phyloP scores from a whole-genome alignment of 1,140 invertebrate genomes.

The Penaeus japonicus region DNA sequence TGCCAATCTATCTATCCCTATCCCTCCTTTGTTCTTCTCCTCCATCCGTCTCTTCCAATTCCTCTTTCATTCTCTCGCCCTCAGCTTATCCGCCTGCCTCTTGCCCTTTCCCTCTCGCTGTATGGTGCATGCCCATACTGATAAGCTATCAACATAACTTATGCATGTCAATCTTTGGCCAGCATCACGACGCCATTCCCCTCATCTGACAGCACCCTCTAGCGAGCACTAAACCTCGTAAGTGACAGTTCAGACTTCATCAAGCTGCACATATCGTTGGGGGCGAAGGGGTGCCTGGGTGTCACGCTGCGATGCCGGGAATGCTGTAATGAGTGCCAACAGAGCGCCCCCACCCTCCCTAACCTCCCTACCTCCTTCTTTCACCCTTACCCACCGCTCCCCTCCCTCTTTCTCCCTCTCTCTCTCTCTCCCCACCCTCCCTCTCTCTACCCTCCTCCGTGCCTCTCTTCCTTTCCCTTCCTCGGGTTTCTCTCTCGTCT shows the following conservation, averaged over 20 bases:
- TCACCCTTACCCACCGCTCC: background rate
- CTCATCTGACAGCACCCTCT: background rate
- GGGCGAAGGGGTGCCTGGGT: background rate
- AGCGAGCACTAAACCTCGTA: conserved; percentile 24
- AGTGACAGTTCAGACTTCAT: conserved; percentile 41
- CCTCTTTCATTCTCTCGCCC: too few relatives aligned
- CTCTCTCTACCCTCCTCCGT: background rate
- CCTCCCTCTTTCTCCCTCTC: background rate
- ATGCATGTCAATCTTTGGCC: background rate
- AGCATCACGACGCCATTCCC: conserved; percentile 9
- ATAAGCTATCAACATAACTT: conserved; percentile 7
- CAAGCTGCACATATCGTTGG: conserved; percentile 30
- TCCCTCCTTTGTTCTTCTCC: background rate
- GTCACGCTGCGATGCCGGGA: conserved; percentile 35
- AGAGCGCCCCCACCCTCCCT: background rate
- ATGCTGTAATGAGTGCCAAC: conserved; percentile 46
- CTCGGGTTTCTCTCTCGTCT: background rate
- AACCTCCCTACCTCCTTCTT: background rate
- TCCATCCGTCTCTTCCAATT: too few relatives aligned
- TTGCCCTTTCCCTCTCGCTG: background rate
- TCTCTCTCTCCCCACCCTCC: background rate
- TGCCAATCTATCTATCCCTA: background rate
- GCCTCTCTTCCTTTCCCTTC: background rate
- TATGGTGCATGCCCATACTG: background rate
- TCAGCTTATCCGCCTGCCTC: too few relatives aligned